phyloP scores from a whole-genome alignment of 2,888 invertebrate species.

The Lobophora halterata region DNA sequence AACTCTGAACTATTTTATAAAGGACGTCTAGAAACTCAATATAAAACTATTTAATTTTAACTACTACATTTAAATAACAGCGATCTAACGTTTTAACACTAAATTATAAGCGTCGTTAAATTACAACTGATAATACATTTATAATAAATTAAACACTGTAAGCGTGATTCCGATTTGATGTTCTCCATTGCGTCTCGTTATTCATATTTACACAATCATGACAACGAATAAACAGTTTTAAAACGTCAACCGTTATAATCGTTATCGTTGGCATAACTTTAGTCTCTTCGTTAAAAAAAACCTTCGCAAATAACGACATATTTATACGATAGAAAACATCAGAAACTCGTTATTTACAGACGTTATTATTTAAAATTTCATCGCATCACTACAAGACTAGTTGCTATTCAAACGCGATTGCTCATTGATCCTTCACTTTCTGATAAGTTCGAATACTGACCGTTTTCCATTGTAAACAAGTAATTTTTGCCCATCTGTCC shows the following conservation, averaged over 20 bases:
- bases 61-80: conserved; percentile 42
- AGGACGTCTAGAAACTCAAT: conserved; percentile 31
- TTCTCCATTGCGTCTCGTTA: conserved; percentile 15
- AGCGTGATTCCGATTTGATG: conserved; percentile 34
- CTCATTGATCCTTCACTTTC: conserved; percentile 13
- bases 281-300: neutral
- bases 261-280: conserved; percentile 7
- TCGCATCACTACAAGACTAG: conserved; percentile 23
- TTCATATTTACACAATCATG: conserved; percentile 11
- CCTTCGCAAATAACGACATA: conserved; percentile 5
- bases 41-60: conserved; percentile 35
- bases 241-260: conserved; percentile 2
- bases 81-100: conserved; percentile 45
- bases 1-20: conserved; percentile 22
- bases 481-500: neutral
- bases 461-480: neutral
- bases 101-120: conserved; percentile 45
- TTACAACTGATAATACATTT: conserved; percentile 35
- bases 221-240: conserved; percentile 23
- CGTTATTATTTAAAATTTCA: conserved; percentile 14
- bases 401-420: conserved; percentile 17
- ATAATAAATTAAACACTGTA: conserved; percentile 46
- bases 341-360: conserved; percentile 18
- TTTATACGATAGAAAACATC: conserved; percentile 4
- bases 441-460: conserved; percentile 7